Conservation (phyloP, 2,888 invertebrate genomes). For the Hesperia comma region DNA sequence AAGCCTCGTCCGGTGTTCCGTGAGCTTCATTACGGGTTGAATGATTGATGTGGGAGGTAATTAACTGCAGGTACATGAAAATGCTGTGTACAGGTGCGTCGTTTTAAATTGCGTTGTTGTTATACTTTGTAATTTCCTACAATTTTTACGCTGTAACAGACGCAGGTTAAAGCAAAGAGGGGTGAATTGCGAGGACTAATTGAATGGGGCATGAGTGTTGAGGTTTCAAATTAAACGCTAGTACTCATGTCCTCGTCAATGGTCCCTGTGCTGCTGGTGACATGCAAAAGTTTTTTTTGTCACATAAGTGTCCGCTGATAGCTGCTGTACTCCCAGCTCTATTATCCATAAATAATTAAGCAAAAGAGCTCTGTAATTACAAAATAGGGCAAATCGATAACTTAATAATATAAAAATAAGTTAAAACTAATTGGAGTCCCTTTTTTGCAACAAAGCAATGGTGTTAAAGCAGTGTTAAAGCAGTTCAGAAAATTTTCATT, state of each 20-base stretch:
- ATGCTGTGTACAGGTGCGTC: constrained; percentile 25
- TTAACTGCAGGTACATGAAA: constrained; percentile 35
- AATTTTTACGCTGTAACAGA: neutral
- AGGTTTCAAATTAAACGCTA: no score
- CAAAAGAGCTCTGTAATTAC: no score
- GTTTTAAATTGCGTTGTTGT: constrained; percentile 11
- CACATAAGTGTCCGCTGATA: no score
- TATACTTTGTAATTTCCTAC: neutral
- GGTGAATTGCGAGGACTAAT: no score
- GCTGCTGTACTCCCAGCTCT: no score
- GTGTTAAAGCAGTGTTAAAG: neutral
- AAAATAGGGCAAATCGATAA: no score
- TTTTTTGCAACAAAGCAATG: neutral
- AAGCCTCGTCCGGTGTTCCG: constrained; percentile 32
- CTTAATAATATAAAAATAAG: neutral
- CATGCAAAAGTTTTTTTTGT: no score
- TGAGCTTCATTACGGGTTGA: constrained; percentile 33
- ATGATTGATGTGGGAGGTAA: constrained; percentile 37
- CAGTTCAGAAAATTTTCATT: no score
- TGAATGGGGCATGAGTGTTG: no score
- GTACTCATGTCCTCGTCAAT: no score
- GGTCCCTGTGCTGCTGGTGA: no score
- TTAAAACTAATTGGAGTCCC: neutral
- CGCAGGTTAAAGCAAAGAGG: neutral
- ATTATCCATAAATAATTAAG: no score